A percentile compares a stretch with the other conserved stretches of the same genome.
These are phyloP conservation scores for Tragopan temminckii DNA, from an alignment of 2,797 vertebrate genomes.

Conservation along the genomic window DNA sequence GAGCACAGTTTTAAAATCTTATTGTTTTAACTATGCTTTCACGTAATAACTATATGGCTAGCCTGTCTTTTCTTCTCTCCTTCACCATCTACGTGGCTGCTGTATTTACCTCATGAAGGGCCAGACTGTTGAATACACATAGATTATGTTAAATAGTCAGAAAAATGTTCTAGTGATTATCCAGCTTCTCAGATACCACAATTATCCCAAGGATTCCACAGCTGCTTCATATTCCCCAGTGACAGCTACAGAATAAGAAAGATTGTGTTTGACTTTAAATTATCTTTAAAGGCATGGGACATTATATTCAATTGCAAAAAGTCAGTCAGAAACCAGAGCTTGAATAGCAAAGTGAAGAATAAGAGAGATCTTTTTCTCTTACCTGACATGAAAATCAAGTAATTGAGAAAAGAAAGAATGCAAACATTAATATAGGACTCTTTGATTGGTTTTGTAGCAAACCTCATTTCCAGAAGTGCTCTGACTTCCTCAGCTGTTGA, in stretches of 20 bases:
- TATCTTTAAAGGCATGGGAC: neutral
- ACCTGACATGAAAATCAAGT: neutral
- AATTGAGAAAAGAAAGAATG: neutral
- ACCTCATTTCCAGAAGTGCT: neutral
- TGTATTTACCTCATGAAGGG: constrained; percentile 2
- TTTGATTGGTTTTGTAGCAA: neutral
- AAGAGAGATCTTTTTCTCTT: neutral
- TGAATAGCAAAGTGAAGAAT: neutral
- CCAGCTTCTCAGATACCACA: constrained; percentile 9
- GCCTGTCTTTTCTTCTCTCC: neutral
- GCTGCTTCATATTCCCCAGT: neutral
- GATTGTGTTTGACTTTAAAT: neutral
- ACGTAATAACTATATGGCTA: neutral
- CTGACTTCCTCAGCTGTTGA: neutral
- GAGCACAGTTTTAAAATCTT: neutral
- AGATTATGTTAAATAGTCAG: constrained; percentile 45
- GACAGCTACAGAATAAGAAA: constrained; percentile 5
- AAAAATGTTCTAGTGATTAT: constrained; percentile 46
- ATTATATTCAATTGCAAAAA: neutral
- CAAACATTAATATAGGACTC: neutral
- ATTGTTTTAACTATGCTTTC: neutral
- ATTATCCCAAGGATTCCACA: neutral
- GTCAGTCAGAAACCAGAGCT: neutral
- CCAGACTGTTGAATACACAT: constrained; percentile 44
- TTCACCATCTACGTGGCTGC: neutral